Base-by-base conservation (phyloP, 37 sponge, comb jelly and placozoan species). In the Spongia lamella region DNA sequence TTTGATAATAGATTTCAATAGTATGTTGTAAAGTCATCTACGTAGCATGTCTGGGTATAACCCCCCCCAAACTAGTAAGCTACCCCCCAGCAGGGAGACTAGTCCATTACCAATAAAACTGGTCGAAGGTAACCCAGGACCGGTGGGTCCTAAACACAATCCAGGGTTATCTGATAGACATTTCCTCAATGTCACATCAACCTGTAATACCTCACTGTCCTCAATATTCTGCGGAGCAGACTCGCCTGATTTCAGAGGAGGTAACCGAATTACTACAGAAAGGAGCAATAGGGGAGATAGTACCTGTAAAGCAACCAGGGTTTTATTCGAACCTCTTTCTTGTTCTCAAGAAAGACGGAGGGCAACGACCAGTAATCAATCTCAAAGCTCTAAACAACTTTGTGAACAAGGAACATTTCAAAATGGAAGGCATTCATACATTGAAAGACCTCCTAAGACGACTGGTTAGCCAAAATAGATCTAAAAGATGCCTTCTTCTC, bases 391-490 rank as follows among this genome's bases (percentile, higher is more conserved):
- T 77, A 29, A 84, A 84, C 56, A 15, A 85, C 19, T 72, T 68
- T 38, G 67, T 72, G 6, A 15, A 38, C 37, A 31, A 61, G 62
- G 25, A 29, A 24, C 84, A 84, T 54, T 84, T 84, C 84, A 84
- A 76, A 34, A 83, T 83, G 83, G 83, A 83, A 37, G 72, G 73
- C 25, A 75, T 74, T 14, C 67, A 64, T 39, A 73, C 61, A 47
- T 29, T 64, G 36, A 81, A 81, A 53, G 82, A 69, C 47, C 37
- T 72, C 54, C 59, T 81, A 15, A 38, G 63, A 25, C 56, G 68
- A 77, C 43, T 77, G 56, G 56, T 53, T 77, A 56, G 38, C 61
- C 6, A 63, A 81, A 38, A 29, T 72, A 43, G 47, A 43, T 43
- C 47, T 43, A 43, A 43, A 43, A 9, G 47, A 5, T 43, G 9